Evolutionary conservation across 2,888 invertebrate species (phyloP).

Genomic region (Ophraella communa): DNA sequence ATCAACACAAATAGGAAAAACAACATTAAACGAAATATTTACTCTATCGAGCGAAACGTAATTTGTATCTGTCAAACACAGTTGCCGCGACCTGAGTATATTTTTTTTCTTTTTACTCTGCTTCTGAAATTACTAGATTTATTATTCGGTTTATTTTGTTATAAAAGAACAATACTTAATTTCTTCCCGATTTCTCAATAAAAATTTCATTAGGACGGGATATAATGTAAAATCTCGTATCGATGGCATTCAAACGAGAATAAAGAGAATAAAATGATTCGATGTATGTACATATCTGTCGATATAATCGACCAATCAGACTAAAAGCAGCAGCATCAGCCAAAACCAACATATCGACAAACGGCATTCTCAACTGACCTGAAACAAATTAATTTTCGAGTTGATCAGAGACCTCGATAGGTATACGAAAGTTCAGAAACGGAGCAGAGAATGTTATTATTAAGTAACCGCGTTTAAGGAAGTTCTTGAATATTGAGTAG

Average conservation of each 20-base stretch:
- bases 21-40: background rate
- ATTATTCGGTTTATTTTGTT: no score
- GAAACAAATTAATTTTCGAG: slow-evolving; percentile 22
- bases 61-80: no score
- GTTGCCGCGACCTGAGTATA: no score
- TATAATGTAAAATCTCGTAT: background rate
- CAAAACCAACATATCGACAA: background rate
- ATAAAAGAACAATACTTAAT: no score
- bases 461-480: background rate
- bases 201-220: background rate
- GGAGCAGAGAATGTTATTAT: background rate
- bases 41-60: no score
- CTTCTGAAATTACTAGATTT: no score
- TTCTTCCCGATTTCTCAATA: no score
- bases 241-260: background rate
- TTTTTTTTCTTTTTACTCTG: no score
- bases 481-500: background rate
- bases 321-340: background rate
- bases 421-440: background rate
- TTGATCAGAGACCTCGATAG: slow-evolving; percentile 5
- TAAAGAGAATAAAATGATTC: background rate
- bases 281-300: background rate
- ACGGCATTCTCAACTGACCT: slow-evolving; percentile 15
- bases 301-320: background rate
- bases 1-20: no score